These are phyloP conservation scores for Anisognathus igniventris DNA, from an alignment of 2,797 vertebrate species.

Conservation along the genomic window DNA sequence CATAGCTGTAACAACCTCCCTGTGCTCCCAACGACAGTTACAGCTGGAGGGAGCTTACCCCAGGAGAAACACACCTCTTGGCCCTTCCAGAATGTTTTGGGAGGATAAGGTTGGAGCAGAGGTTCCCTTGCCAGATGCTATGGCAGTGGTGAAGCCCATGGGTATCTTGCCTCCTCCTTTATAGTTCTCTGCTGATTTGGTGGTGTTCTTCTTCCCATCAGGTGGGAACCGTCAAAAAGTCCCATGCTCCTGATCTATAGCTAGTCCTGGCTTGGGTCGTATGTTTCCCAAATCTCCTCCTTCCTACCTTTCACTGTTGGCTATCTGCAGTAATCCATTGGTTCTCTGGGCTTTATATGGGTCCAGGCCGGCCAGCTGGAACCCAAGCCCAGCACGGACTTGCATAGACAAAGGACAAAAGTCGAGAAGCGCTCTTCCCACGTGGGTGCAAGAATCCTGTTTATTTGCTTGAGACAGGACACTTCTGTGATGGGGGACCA, in stretches of 20 bases:
- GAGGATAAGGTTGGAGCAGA: background rate
- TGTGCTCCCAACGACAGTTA: accelerated
- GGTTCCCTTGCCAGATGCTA: background rate
- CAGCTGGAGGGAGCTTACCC: background rate
- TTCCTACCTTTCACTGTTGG: background rate
- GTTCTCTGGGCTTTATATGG: no score
- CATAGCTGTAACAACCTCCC: background rate
- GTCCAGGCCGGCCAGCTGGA: no score
- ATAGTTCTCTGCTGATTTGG: background rate
- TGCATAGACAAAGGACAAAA: no score
- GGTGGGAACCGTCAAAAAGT: background rate
- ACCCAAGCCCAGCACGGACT: no score
- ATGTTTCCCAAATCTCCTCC: background rate
- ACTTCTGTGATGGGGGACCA: no score
- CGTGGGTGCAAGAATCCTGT: no score
- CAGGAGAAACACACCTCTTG: background rate
- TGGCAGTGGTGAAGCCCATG: background rate
- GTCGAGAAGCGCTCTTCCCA: no score
- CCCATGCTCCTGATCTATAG: background rate
- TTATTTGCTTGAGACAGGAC: no score
- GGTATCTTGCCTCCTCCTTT: background rate
- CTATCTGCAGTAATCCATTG: no score
- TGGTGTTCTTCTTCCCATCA: background rate
- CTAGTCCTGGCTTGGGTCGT: background rate
- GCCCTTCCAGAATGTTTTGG: background rate